Percentiles rank a stretch among this genome's conserved stretches.
Conservation (phyloP, 2,888 invertebrate genomes). For the Meandrusa payeni region DNA sequence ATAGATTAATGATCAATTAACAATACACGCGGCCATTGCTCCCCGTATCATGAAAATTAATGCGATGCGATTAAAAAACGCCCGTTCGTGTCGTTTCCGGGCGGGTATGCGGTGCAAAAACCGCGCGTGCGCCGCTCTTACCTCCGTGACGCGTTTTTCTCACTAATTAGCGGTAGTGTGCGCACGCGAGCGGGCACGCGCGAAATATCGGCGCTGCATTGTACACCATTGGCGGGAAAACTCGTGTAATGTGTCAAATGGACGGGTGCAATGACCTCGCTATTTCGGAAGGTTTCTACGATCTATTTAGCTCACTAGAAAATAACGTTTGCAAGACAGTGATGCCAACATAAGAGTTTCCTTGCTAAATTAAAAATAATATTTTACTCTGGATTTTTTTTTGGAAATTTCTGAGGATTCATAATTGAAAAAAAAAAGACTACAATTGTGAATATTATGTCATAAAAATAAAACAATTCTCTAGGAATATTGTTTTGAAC, state of each 20-base stretch:
- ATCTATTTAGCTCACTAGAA: neutral
- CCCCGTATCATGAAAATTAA: constrained; percentile 18
- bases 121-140: constrained; percentile 44
- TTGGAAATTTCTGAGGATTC: no score
- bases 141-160: constrained; percentile 45
- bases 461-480: no score
- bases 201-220: constrained; percentile 26
- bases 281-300: neutral
- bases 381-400: no score
- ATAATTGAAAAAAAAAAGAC: no score
- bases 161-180: constrained; percentile 35
- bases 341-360: no score
- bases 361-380: no score
- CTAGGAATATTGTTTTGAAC: no score
- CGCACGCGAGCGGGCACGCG: constrained; percentile 34
- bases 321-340: no score
- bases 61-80: constrained; percentile 40
- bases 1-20: constrained; percentile 22
- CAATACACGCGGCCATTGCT: constrained; percentile 18
- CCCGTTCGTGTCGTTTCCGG: constrained; percentile 55
- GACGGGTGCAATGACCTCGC: constrained; percentile 3
- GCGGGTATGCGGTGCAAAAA: constrained; percentile 37
- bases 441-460: no score
- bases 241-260: constrained; percentile 14
- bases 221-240: constrained; percentile 6